A percentile compares a stretch with the other conserved stretches of the same genome.
These are phyloP conservation scores for Choloepus hoffmanni DNA, from an alignment of 2,113 vertebrate genomes.

Conservation along the genomic window DNA sequence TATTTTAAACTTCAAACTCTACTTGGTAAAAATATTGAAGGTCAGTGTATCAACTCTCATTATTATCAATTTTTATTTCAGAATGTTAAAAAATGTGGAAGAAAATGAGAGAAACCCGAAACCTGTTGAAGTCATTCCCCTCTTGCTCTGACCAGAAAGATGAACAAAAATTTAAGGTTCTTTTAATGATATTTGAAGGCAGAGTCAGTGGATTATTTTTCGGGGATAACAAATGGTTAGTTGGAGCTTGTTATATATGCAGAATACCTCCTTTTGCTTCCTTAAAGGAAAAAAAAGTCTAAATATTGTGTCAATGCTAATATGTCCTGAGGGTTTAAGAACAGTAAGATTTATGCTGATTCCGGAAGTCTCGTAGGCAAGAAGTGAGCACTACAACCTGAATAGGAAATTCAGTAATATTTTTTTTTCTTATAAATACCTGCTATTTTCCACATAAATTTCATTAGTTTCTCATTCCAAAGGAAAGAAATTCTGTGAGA, in stretches of 20 bases:
- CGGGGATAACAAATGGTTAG: neutral
- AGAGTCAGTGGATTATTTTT: neutral
- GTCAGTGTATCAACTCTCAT: neutral
- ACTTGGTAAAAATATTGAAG: neutral
- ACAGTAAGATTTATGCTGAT: neutral
- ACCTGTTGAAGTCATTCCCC: neutral
- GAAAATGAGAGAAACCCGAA: neutral
- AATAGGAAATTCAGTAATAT: neutral
- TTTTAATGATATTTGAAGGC: neutral
- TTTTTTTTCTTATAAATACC: neutral
- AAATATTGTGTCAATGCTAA: neutral
- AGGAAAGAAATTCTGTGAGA: neutral
- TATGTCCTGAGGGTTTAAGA: constrained; percentile 7
- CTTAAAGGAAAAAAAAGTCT: neutral
- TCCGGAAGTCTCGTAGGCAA: neutral
- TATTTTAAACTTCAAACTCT: neutral
- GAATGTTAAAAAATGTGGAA: neutral
- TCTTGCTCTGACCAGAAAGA: neutral
- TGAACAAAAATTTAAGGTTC: neutral
- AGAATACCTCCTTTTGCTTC: neutral
- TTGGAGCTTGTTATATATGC: neutral
- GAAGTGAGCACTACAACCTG: neutral
- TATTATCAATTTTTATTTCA: constrained; percentile 27
- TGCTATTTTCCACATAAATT: neutral
- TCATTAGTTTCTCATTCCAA: neutral